Evolutionary conservation across 2,797 vertebrate genomes (phyloP), one percentile per base, ranked within the genome.

Genomic region (Huso huso): DNA sequence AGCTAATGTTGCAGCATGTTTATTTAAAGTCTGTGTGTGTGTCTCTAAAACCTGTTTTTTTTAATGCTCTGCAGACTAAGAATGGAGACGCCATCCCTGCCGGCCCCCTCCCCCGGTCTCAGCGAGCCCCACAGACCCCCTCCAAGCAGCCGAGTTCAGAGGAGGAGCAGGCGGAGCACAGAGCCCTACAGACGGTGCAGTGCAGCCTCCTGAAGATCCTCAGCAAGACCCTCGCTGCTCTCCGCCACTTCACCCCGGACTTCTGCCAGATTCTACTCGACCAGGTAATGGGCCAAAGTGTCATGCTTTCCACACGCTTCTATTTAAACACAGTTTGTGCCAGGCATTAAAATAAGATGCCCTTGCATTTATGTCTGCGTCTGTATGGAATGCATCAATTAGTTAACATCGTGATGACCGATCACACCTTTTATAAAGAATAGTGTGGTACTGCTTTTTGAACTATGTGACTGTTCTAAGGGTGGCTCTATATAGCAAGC

Each of bases 251-350:
- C 84, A 98, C 95, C 53, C 97, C 96, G 0, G 97, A 99, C 60
- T 93, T 97, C 84, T 99, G 95, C 82, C 97, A 99, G 85, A 96
- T 99, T 48, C 89, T 99, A 51, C 88, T 97, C 8, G 96, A 99
- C 72, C 95, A 97, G 95, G 96, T 98, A 72, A 15, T 15, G 1
- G 0, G n/a, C 51, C 10, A 3, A 8, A 50, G 13, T 9, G 3
- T 0, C 37, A 63, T 37, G 23, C 23, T 37, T 37, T 37, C 23
- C 23, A 37, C 4, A 2, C 3, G 15, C 15, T 18, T 18, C 15
- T 18, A 18, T 18, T 18, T 18, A 18, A 18, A 4, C 23, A 37
- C 23, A 37, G 23, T 37, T 37, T 37, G 23, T 37, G 23, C 2
- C 23, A 37, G 23, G 23, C 23, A 37, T 37, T 37, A 37, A 37